phyloP scores from a whole-genome alignment of 1,140 invertebrate genomes.

The Sitobion miscanthi region DNA sequence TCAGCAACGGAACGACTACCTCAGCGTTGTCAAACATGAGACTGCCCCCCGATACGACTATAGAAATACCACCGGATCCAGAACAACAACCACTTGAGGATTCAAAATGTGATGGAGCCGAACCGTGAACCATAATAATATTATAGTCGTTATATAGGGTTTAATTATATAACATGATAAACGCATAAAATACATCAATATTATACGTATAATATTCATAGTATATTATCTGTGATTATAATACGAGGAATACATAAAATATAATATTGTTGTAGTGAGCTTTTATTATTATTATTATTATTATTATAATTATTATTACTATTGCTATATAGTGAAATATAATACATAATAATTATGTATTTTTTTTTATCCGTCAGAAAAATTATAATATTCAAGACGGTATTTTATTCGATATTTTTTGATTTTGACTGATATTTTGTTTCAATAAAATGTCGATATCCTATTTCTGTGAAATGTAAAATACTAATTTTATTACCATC shows the following conservation, averaged over 20 bases:
- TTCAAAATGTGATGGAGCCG: background rate
- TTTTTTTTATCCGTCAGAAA: background rate
- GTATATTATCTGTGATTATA: background rate
- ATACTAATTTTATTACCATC: background rate
- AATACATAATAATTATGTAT: background rate
- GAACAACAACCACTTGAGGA: background rate
- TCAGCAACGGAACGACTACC: slow-evolving; percentile 40
- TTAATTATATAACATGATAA: background rate
- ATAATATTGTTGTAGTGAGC: background rate
- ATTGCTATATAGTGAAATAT: background rate
- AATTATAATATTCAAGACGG: background rate
- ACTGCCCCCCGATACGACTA: background rate
- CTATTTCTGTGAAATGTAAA: background rate
- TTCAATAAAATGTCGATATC: background rate
- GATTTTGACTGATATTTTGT: slow-evolving; percentile 3
- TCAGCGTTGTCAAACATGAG: slow-evolving; percentile 19
- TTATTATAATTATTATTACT: background rate
- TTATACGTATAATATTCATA: too few species aligned
- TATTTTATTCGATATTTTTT: background rate
- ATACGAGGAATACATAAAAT: background rate
- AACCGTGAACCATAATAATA: background rate
- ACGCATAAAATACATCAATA: background rate
- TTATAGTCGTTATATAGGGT: background rate
- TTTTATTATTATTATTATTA: background rate
- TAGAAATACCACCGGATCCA: background rate